Conservation (phyloP, 2,888 invertebrate species). For the Anthophora plumipes region DNA sequence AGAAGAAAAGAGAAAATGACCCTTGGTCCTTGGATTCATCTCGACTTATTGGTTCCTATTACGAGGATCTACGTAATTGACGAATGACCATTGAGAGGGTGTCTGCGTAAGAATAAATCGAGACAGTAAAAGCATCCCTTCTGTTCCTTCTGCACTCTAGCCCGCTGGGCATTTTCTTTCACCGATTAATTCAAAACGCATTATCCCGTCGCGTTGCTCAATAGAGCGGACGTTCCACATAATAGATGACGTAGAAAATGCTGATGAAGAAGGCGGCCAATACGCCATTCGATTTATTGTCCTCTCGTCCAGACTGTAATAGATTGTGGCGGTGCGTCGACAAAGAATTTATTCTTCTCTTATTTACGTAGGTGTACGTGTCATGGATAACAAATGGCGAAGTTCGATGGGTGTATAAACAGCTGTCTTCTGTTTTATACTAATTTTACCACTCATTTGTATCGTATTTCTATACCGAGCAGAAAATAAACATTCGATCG, state of each 20-base stretch:
- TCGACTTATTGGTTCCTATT: slow-evolving; percentile 54
- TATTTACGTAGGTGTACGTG: neutral
- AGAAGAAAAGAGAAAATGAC: slow-evolving; percentile 35
- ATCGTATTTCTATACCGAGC: neutral
- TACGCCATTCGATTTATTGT: slow-evolving; percentile 50
- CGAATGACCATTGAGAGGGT: slow-evolving; percentile 39
- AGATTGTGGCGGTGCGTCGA: neutral
- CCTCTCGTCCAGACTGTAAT: neutral
- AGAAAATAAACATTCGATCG: too few species aligned
- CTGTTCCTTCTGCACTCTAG: neutral
- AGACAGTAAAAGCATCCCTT: slow-evolving; percentile 30
- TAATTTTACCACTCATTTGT: neutral
- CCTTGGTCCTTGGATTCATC: slow-evolving; percentile 43
- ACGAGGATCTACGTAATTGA: slow-evolving; percentile 60
- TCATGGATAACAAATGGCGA: neutral
- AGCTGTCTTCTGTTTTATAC: neutral
- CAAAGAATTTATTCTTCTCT: slow-evolving; percentile 16
- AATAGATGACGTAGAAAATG: slow-evolving; percentile 46
- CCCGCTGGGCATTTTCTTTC: slow-evolving; percentile 17
- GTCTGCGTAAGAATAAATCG: slow-evolving; percentile 57
- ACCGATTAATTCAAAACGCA: slow-evolving; percentile 53
- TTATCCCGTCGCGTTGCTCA: slow-evolving; percentile 42
- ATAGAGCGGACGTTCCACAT: slow-evolving; percentile 37
- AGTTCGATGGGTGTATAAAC: neutral
- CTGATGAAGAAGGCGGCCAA: slow-evolving; percentile 29